A percentile compares a stretch with the other conserved stretches of the same genome.
phyloP scores from a whole-genome alignment of 2,797 vertebrate genomes.

The Sciurus carolinensis region DNA sequence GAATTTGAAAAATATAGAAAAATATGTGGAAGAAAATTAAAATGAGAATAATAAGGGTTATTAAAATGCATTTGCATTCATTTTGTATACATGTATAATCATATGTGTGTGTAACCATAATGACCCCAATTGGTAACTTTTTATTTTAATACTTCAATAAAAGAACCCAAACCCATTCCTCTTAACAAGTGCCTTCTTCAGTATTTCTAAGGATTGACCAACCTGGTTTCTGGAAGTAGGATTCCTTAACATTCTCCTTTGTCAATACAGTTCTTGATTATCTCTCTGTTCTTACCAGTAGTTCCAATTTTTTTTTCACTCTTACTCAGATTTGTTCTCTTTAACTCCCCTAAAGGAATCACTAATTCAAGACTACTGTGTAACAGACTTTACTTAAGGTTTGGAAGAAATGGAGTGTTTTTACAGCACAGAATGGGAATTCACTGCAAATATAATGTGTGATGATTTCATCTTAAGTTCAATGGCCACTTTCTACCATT shows the following conservation, averaged over 20 bases:
- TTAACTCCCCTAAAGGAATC: neutral
- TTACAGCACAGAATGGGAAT: neutral
- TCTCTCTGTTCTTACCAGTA: neutral
- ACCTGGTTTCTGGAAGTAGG: neutral
- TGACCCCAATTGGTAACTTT: neutral
- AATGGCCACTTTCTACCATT: neutral
- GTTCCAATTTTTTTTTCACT: neutral
- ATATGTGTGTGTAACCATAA: neutral
- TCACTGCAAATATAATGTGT: conserved; percentile 6
- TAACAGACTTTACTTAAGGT: conserved; percentile 5
- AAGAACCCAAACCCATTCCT: neutral
- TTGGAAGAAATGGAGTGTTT: neutral
- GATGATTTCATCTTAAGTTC: conserved; percentile 38
- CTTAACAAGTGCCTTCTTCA: neutral
- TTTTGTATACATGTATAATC: neutral
- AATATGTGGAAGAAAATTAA: conserved; percentile 41
- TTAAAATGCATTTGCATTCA: conserved; percentile 6
- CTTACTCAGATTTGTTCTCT: conserved; percentile 19
- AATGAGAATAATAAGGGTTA: conserved; percentile 9
- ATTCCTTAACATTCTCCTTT: conserved; percentile 32
- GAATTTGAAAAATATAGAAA: conserved; percentile 41
- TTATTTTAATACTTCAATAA: conserved; percentile 2
- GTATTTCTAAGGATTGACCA: neutral
- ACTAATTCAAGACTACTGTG: neutral
- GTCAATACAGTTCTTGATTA: conserved; percentile 6